These are phyloP conservation scores for Pseudococcus jackbeardsleyi DNA, from an alignment of 2,888 invertebrate species.

Conservation along the genomic window DNA sequence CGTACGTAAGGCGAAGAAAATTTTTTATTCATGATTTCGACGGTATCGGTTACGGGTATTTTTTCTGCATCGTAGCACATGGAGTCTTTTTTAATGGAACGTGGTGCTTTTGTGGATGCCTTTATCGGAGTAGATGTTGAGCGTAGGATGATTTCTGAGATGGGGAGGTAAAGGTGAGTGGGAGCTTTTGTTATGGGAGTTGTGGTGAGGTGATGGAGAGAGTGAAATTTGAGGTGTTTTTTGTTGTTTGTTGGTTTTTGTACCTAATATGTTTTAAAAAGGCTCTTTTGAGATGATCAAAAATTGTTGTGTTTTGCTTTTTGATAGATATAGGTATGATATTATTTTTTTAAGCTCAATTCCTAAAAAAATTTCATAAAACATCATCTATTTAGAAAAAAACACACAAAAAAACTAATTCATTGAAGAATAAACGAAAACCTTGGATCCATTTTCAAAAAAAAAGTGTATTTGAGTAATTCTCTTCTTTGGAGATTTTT, in stretches of 20 bases:
- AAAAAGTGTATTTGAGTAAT: no score
- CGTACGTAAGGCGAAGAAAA: background rate
- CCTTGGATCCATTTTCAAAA: no score
- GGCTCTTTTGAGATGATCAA: no score
- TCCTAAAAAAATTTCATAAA: no score
- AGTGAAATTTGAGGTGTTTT: background rate
- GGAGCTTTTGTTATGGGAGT: background rate
- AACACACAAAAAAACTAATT: no score
- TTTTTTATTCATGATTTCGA: constrained; percentile 24
- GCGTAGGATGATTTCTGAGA: background rate
- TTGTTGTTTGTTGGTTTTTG: background rate
- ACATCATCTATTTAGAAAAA: no score
- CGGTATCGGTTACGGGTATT: background rate
- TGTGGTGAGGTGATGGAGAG: background rate
- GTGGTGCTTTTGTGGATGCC: background rate
- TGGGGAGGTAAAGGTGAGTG: background rate
- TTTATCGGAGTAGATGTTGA: background rate
- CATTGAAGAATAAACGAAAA: no score
- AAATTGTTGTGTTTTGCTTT: no score
- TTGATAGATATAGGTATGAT: no score
- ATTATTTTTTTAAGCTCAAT: no score
- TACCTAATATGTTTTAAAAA: no score
- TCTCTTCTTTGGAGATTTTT: no score
- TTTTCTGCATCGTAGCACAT: background rate
- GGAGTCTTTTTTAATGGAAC: constrained; percentile 31